Conservation (phyloP, 2,113 vertebrate species). For the Grallaria varia region DNA sequence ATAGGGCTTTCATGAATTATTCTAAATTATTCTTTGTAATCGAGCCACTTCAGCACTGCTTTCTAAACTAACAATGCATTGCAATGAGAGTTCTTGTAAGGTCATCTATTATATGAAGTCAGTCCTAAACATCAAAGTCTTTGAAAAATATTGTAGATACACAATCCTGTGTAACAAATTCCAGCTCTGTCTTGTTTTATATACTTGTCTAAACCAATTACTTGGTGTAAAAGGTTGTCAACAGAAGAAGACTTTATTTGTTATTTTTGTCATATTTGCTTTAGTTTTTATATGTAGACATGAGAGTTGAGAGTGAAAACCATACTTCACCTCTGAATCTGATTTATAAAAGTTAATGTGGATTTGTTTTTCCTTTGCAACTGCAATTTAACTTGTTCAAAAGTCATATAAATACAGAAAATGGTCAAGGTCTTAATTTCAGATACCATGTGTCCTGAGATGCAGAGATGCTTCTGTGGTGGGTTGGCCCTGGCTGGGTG, state of each 20-base stretch:
- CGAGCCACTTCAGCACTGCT: neutral
- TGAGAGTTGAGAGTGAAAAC: neutral
- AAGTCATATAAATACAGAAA: neutral
- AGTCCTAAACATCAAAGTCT: neutral
- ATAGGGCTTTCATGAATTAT: neutral
- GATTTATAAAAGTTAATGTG: neutral
- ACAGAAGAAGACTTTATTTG: neutral
- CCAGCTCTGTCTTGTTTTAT: neutral
- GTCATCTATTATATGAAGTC: neutral
- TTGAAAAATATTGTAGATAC: neutral
- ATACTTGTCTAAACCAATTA: constrained; percentile 1
- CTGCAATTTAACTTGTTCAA: neutral
- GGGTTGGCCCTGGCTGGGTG: neutral
- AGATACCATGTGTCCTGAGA: neutral
- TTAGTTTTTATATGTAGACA: neutral
- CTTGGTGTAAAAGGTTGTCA: neutral
- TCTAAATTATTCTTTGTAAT: neutral
- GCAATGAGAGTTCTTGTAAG: neutral
- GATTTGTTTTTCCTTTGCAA: neutral
- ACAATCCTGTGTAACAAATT: neutral
- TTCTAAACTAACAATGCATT: neutral
- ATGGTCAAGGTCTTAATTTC: neutral
- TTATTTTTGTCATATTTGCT: constrained; percentile 11
- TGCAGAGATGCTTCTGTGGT: neutral
- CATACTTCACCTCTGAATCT: neutral